Base-by-base conservation (phyloP, 2,797 vertebrate species). In the Kryptopterus vitreolus region DNA sequence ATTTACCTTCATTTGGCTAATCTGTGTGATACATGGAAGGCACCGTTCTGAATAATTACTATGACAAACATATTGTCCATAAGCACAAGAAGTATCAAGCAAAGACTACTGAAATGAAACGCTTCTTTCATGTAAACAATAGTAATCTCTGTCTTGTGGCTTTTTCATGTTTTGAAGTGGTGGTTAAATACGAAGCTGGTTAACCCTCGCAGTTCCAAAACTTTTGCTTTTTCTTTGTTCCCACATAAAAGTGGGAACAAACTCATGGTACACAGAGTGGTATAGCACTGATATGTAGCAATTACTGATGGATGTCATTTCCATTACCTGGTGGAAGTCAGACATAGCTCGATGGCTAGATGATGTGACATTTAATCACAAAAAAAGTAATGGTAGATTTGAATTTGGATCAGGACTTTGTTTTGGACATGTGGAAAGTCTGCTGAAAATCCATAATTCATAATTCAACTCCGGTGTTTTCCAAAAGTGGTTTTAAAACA, bases 41-140 rank as follows among this genome's bases (percentile, higher is more conserved):
- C 65, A 63, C 63, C 24, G 31, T n/a, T 76, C 29, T 71, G 52
- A n/a, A 78, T 78, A 38, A 70, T 58, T 71, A 38, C 15, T 69
- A 55, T 76, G 53, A n/a, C 61, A 61, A 11, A 26, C 53, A 59
- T 31, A 48, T 50, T 68, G 46, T 26, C 9, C 11, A 12, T 68
- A 48, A 50, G 52, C 72, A 58, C 31, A 75, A 18, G 8, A 33
- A 18, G n/a, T 65, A 22, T 24, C 31, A 38, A 46, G 71, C 71
- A 48, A 24, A 16, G 33, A 48, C 20, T 4, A 38, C 7, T 13
- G 9, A 66, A 35, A 68, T 68, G 16, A 24, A 31, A 62, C 73
- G 78, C 8, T 24, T 2, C 31, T 72, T 79, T 52, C 16, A 55
- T 73, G 57, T 73, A 57, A 73, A 73, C 52, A 73, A 72, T 55